Base-by-base conservation (phyloP, 37 sponge, comb jelly and placozoan genomes). In the Oopsacas minuta region DNA sequence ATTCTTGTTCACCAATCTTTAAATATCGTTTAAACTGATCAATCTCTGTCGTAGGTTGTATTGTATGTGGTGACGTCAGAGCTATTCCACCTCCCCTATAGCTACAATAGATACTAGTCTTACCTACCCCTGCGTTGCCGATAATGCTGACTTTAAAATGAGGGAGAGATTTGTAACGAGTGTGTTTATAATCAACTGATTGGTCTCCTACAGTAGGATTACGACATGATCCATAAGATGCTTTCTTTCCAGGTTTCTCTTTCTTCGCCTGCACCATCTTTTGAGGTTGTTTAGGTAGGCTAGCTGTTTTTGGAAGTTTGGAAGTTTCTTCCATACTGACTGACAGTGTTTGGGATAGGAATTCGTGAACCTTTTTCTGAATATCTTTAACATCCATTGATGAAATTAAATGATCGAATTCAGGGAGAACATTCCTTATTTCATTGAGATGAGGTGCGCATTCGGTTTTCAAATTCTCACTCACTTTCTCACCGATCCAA, bases 391-490 rank as follows among this genome's bases (percentile, higher is more conserved):
- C 75, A 61, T 61, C 75, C 75, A 61, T 61, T 61, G 75, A 61
- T 5, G 75, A 61, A 61, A 61, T 61, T 3, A 61, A 12, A 12
- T 3, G 30, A 61, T 61, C 75, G 75, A 20, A 61, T 12, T 61
- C 28, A 20, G 75, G 75, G 3, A 61, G 22, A 61, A 61, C 1
- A 61, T 61, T 61, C 30, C 75, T 61, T 3, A 61, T 61, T 61
- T 61, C 75, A 12, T 61, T 10, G 75, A 61, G 30, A 61, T 61
- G 75, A n/a, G 75, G 75, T 25, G 75, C 75, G 75, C 30, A 61
- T 3, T 61, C 75, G 3, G 75, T 20, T 12, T 61, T 61, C 20
- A 61, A 7, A 12, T 61, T 61, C 30, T 61, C 75, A 61, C 75
- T n/a, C 28, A 61, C 75, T 20, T 61, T 61, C 75, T 61, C 75